Base-by-base conservation (phyloP, 1,140 invertebrate species). In the Ips nitidus region DNA sequence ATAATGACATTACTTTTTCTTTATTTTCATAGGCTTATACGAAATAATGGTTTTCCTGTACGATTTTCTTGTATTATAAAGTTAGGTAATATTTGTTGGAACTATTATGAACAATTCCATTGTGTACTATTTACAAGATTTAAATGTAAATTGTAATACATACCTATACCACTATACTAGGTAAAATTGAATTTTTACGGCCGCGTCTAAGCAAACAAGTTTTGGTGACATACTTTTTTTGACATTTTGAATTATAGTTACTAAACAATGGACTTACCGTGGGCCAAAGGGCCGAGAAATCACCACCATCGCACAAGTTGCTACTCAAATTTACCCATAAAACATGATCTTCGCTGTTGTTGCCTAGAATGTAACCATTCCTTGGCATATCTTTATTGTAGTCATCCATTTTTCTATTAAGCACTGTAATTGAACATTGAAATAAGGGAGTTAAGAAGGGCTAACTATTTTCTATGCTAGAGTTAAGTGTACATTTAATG, bases 311-410 rank as follows among this genome's bases (percentile, higher is more conserved):
- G 8, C 80, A 80, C 41, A 80, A 76, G 53, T 83, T 79, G 39
- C 78, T 84, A 38, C 78, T 84, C 59, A 86, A 76, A 47, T 82
- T 83, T 8, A 85, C 81, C 83, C 83, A 85, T 41, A 85, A 66
- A 8, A 81, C 74, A 70, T 84, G 83, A 45, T 58, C 56, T 38
- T 41, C 56, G 63, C 52, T 7, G 8, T 66, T 43, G 41, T 3
- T 41, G 37, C 37, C 43, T 41, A 43, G 52, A 66, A 52, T 47
- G 52, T 22, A 22, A 22, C 22, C 22, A 43, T 56, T 66, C 56
- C 8, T 62, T 40, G 57, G 8, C 42, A 7, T 7, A 37, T 40
- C 37, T 37, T 61, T 38, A 37, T 66, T 22, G 0, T 22, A 22
- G 5, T 37, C 53, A n/a, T 55, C 42, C 52, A 66, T 66, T 57